These are phyloP conservation scores for Zosterops japonicus DNA, from an alignment of 2,113 vertebrate genomes.

Conservation along the genomic window DNA sequence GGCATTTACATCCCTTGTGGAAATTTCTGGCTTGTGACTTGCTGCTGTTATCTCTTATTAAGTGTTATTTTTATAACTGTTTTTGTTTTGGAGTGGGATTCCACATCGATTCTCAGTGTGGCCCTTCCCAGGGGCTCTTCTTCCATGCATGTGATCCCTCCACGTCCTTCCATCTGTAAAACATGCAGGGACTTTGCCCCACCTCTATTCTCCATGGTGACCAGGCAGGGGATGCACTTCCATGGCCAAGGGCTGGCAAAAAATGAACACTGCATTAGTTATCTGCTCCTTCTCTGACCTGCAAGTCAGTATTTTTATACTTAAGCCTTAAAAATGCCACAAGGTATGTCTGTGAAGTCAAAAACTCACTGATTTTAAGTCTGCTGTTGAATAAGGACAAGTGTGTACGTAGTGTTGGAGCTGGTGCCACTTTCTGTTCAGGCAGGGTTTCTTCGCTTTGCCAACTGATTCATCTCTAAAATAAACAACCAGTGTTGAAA, in stretches of 20 bases:
- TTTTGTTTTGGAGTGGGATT: background rate
- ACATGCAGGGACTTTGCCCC: rapidly evolving
- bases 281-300: background rate
- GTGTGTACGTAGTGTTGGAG: background rate
- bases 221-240: background rate
- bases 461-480: slow-evolving; percentile 23
- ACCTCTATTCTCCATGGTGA: background rate
- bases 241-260: background rate
- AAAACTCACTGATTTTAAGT: background rate
- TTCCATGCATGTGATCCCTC: background rate
- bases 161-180: background rate
- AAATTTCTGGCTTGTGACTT: background rate
- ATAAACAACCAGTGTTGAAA: slow-evolving; percentile 25
- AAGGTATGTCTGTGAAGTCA: background rate
- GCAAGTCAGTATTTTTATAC: background rate
- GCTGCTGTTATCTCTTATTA: rapidly evolving
- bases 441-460: background rate
- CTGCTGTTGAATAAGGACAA: background rate
- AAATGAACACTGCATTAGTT: background rate
- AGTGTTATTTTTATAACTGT: background rate
- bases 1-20: background rate
- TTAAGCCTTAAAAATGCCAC: background rate
- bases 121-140: background rate
- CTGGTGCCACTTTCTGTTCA: background rate
- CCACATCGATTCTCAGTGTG: background rate